A percentile compares a stretch with the other conserved stretches of the same genome.
phyloP scores from a whole-genome alignment of 1,140 invertebrate genomes.

The Conus betulinus region DNA sequence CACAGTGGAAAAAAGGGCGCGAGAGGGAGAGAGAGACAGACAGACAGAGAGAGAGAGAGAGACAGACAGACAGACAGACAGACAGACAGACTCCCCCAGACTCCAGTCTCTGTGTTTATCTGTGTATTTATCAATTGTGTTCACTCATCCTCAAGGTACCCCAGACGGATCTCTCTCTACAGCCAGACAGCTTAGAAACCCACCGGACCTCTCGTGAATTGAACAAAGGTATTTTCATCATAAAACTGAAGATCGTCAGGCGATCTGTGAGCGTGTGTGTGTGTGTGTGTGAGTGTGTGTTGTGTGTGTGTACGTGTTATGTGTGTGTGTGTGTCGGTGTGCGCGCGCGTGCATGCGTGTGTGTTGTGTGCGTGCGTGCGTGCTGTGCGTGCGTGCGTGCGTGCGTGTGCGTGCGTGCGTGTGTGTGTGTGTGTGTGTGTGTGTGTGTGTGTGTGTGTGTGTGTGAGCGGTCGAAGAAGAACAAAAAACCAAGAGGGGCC shows the following conservation, averaged over 20 bases:
- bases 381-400: background rate
- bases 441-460: slow-evolving; percentile 20
- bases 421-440: slow-evolving; percentile 11
- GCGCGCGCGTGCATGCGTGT: slow-evolving; percentile 4
- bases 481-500: no score
- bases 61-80: background rate
- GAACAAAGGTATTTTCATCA: no score
- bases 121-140: background rate
- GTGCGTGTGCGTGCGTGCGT: background rate
- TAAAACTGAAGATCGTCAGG: no score
- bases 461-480: background rate
- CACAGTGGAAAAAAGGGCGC: background rate
- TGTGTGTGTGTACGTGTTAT: slow-evolving; percentile 20
- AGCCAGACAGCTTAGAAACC: no score
- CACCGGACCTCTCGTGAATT: no score
- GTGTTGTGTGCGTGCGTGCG: background rate
- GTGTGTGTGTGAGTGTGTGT: slow-evolving; percentile 16
- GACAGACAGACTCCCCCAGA: background rate
- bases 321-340: slow-evolving; percentile 22
- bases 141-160: no score
- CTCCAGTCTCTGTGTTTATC: no score
- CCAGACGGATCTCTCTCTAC: fast-evolving
- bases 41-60: background rate
- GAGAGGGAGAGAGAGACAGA: background rate
- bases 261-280: background rate